Percentiles rank a stretch among this genome's conserved stretches.
phyloP scores from a whole-genome alignment of 2,113 vertebrate species.

The Oceanites oceanicus region DNA sequence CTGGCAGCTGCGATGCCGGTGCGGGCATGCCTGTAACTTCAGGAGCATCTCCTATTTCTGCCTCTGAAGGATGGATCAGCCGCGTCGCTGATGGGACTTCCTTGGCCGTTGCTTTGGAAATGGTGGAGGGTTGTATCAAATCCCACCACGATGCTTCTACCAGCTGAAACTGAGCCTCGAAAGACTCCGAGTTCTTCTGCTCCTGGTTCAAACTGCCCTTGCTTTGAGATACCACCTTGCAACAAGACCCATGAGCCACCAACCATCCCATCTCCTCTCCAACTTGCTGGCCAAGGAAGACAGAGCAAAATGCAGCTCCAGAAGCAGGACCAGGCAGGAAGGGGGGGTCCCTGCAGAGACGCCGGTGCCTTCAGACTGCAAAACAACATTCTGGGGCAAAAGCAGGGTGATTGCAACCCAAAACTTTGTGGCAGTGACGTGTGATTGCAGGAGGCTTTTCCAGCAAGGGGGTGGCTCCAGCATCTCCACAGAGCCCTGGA shows the following conservation, averaged over 20 bases:
- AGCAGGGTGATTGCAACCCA: rapidly evolving
- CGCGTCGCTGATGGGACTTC: not conserved
- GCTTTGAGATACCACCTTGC: not conserved
- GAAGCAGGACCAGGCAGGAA: not conserved
- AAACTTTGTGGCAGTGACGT: rapidly evolving
- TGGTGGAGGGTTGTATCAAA: not conserved
- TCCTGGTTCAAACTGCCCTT: not conserved
- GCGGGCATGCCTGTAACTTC: not conserved
- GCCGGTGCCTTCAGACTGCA: not conserved
- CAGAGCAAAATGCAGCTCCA: not conserved
- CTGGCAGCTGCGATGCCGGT: not conserved
- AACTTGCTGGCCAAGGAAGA: not conserved
- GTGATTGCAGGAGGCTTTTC: not conserved
- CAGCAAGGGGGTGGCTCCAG: not conserved
- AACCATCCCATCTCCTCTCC: not conserved
- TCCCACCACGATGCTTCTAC: not conserved
- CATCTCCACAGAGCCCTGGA: not conserved
- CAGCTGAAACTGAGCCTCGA: rapidly evolving
- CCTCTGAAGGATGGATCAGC: not conserved
- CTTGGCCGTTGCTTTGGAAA: rapidly evolving
- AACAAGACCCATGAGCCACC: rapidly evolving
- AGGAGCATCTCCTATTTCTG: not conserved
- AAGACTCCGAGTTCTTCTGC: not conserved
- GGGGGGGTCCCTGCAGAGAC: not conserved
- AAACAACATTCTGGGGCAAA: not conserved